phyloP scores from a whole-genome alignment of 2,888 invertebrate species.

The Podotricha telesiphe region DNA sequence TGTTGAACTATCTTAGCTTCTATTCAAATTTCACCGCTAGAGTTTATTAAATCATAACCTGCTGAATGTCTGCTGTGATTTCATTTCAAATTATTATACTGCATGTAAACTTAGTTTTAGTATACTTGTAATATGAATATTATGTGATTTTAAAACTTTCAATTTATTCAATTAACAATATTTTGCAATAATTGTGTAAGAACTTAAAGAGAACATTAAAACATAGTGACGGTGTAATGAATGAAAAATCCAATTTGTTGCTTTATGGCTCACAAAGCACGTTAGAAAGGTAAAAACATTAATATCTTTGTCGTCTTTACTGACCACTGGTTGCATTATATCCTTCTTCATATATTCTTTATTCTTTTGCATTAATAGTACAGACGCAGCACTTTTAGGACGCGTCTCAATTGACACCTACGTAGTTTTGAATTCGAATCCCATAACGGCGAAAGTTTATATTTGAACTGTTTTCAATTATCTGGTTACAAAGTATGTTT shows the following conservation, averaged over 20 bases:
- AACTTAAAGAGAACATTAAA: background rate
- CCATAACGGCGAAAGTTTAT: background rate
- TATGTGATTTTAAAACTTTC: background rate
- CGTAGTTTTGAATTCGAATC: background rate
- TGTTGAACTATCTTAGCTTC: conserved; percentile 22
- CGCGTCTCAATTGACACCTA: background rate
- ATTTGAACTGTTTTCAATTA: no score
- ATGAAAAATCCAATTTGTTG: conserved; percentile 24
- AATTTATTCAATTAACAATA: background rate
- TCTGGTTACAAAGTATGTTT: no score
- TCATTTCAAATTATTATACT: conserved; percentile 9
- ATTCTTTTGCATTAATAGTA: conserved; percentile 31
- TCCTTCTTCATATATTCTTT: conserved; percentile 16
- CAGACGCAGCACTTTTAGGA: conserved; percentile 1
- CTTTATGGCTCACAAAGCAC: conserved; percentile 35
- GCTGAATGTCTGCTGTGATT: conserved; percentile 6
- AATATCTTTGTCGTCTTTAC: conserved; percentile 32
- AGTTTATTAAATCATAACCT: conserved; percentile 21
- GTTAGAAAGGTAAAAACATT: conserved; percentile 37
- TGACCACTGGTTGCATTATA: background rate
- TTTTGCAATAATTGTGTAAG: background rate
- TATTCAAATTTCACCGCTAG: conserved; percentile 18
- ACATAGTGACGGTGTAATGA: background rate
- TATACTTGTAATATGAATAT: background rate
- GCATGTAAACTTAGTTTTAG: background rate